Evolutionary conservation across 2,888 invertebrate genomes (phyloP).

Genomic region (Dexiosoma caninum): DNA sequence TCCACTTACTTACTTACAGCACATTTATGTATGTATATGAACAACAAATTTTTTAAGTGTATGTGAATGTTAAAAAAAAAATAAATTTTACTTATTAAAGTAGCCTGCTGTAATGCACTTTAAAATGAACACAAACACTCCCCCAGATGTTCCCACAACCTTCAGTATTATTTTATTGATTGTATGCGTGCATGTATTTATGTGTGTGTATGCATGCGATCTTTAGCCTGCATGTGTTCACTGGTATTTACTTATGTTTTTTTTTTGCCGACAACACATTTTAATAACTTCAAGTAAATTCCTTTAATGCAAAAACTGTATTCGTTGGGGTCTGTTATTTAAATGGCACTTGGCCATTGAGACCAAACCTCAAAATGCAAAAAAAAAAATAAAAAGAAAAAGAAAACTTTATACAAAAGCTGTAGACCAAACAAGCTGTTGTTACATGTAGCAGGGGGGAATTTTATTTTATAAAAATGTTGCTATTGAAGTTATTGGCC

Average conservation of each 20-base stretch:
- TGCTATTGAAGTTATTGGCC: too few species aligned
- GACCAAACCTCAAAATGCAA: conserved; percentile 18
- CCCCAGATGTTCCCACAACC: neutral
- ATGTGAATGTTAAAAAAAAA: neutral
- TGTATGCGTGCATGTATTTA: neutral
- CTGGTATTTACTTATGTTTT: conserved; percentile 26
- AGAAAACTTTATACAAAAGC: neutral
- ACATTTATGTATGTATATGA: conserved; percentile 4
- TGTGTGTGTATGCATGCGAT: neutral
- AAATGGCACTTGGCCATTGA: conserved; percentile 46
- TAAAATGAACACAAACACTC: neutral
- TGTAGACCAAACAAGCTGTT: neutral
- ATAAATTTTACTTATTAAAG: conserved; percentile 35
- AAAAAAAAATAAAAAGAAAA: neutral
- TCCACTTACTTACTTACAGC: neutral
- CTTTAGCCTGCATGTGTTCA: neutral
- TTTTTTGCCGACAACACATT: conserved; percentile 40
- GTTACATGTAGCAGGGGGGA: neutral
- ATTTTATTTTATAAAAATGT: neutral
- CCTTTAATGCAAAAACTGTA: conserved; percentile 34
- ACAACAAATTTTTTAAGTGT: neutral
- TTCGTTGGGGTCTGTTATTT: conserved; percentile 20
- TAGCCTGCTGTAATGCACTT: conserved; percentile 6
- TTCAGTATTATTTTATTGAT: neutral
- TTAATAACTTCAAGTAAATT: conserved; percentile 54